These are phyloP conservation scores for Drosophila trapezifrons DNA, from an alignment of 1,140 invertebrate species.

Conservation along the genomic window DNA sequence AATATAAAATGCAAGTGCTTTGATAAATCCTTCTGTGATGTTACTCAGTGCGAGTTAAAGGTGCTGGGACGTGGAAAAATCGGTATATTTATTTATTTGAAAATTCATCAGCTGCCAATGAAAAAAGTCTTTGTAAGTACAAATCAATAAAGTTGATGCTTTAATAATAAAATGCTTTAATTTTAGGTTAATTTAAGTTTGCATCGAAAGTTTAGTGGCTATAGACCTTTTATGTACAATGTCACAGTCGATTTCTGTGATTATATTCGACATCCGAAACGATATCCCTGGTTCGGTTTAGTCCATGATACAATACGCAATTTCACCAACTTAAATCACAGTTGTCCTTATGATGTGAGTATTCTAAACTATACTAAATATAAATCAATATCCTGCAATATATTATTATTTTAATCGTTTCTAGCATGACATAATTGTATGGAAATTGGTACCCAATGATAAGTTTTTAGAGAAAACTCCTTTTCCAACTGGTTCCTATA, in stretches of 20 bases:
- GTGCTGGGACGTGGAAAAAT: slow-evolving; percentile 21
- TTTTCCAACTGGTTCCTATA: slow-evolving; percentile 26
- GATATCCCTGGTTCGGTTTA: slow-evolving; percentile 15
- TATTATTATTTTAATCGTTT: not conserved
- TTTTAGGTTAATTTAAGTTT: slow-evolving; percentile 19
- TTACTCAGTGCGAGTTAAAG: slow-evolving; percentile 25
- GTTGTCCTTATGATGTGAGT: slow-evolving; percentile 26
- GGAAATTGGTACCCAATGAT: slow-evolving; percentile 8
- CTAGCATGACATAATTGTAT: slow-evolving; percentile 23
- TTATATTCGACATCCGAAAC: not conserved
- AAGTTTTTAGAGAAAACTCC: slow-evolving; percentile 9
- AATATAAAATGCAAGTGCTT: slow-evolving; percentile 32
- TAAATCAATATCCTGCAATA: not conserved
- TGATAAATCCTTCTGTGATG: slow-evolving; percentile 13
- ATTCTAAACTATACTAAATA: accelerated
- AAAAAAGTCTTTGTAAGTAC: slow-evolving; percentile 4
- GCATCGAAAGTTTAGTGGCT: slow-evolving; percentile 16
- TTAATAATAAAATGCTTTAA: no score
- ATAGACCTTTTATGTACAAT: slow-evolving; percentile 22
- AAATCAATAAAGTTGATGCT: not conserved
- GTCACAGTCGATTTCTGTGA: slow-evolving; percentile 19
- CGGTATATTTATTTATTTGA: slow-evolving; percentile 17
- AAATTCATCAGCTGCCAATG: slow-evolving; percentile 15
- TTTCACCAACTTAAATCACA: slow-evolving; percentile 12
- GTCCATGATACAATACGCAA: not conserved